Base-by-base conservation (phyloP, 2,113 vertebrate genomes). In the Paralichthys olivaceus region DNA sequence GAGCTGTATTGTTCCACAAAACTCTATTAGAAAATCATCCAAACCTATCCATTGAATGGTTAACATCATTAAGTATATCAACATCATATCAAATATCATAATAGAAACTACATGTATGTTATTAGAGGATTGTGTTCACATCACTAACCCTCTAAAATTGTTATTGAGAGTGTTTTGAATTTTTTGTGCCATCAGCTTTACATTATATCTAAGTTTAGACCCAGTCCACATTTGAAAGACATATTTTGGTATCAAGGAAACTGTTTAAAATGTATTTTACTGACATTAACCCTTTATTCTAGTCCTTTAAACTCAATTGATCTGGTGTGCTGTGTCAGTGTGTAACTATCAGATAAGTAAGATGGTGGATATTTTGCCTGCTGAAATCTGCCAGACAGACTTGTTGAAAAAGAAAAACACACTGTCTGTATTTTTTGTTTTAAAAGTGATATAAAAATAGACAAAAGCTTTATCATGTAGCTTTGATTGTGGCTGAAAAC, bases 401-500 rank as follows among this genome's bases (percentile, higher is more conserved):
- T 5, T 40, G 37, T 47, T 47, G 5, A 47, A 47, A 47, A 3
- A 8, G 45, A 47, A 47, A 47, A 17, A n/a, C 49, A 51, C 3
- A 20, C 14, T 28, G 22, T 26, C 19, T 40, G 54, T 20, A 53
- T 8, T 13, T 25, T 14, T 1, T 57, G 9, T 72, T 53, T 23
- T 34, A 34, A 8, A 45, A 4, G n/a, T 7, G n/a, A 29, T 28
- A 71, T 34, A 72, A 85, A 73, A 85, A 72, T 34, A 56, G 61
- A 81, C 56, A 32, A 65, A 82, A 53, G 65, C 67, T 72, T 73
- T 26, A 40, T 81, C 26, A 0, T 11, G 65, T n/a, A 25, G 63
- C 75, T 86, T 86, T 84, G 80, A 80, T 73, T 32, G 63, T 32
- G 47, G 45, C 25, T 34, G 51, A 66, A 59, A 13, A 72, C 29